Percentiles rank a stretch among this genome's conserved stretches.
phyloP scores from a whole-genome alignment of 2,113 vertebrate genomes.

The Halcyon senegalensis region DNA sequence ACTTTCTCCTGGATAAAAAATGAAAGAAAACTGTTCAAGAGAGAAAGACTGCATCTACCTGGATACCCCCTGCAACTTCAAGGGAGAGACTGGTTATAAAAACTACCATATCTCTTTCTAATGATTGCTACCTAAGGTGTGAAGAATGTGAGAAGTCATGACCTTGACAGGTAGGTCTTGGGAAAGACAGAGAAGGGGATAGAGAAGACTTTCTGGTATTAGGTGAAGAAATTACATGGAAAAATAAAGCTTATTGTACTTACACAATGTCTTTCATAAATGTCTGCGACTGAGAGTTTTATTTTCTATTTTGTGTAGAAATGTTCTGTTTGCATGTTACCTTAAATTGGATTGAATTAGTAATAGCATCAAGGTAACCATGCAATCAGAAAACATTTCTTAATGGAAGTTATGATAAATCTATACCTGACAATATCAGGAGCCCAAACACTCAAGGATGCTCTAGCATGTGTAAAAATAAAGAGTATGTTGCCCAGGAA shows the following conservation, averaged over 20 bases:
- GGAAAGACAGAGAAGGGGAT: neutral
- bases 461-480: neutral
- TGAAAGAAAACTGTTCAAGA: neutral
- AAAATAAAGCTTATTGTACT: neutral
- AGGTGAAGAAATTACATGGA: neutral
- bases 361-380: neutral
- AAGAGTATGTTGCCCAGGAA: neutral
- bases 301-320: neutral
- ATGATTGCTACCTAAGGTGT: neutral
- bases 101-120: neutral
- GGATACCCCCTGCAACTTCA: neutral
- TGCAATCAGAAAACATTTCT: neutral
- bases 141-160: neutral
- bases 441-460: neutral
- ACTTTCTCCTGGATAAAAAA: neutral
- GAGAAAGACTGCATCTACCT: neutral
- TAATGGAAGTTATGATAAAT: neutral
- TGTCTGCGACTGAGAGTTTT: neutral
- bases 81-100: neutral
- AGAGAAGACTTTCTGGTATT: neutral
- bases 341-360: neutral
- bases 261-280: neutral
- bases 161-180: neutral
- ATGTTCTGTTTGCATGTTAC: neutral
- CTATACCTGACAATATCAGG: neutral